Evolutionary conservation across 2,888 invertebrate species (phyloP).

Genomic region (Thecophora atra): DNA sequence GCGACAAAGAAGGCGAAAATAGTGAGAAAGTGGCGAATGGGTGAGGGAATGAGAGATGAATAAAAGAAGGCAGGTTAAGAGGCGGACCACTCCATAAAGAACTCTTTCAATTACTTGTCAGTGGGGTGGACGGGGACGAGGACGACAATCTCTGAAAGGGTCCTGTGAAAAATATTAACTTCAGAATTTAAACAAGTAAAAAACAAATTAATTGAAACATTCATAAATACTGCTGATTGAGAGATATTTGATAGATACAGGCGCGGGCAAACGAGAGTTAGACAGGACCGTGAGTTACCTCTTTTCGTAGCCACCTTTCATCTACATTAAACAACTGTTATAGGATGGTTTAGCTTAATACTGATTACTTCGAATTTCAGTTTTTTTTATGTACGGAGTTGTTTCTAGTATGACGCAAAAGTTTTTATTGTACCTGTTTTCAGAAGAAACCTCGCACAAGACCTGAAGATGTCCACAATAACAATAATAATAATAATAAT

Average conservation of each 20-base stretch:
- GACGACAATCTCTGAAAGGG: slow-evolving; percentile 11
- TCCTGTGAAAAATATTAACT: too few relatives aligned
- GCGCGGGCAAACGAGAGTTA: neutral
- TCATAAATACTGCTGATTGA: slow-evolving; percentile 32
- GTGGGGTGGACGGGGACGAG: neutral
- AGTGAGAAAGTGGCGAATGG: too few relatives aligned
- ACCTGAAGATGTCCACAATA: too few relatives aligned
- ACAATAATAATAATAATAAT: too few relatives aligned
- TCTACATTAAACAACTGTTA: slow-evolving; percentile 20
- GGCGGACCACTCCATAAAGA: slow-evolving; percentile 2
- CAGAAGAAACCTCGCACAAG: too few relatives aligned
- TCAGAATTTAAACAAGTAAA: slow-evolving; percentile 21
- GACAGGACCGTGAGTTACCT: neutral
- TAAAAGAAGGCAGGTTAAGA: neutral
- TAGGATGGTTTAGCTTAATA: too few relatives aligned
- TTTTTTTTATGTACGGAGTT: slow-evolving; percentile 31
- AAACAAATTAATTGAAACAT: slow-evolving; percentile 34
- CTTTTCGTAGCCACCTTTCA: slow-evolving; percentile 9
- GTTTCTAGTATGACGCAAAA: slow-evolving; percentile 4
- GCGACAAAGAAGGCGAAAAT: neutral
- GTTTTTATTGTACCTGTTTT: neutral
- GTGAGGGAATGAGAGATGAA: too few relatives aligned
- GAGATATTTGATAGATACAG: slow-evolving; percentile 7
- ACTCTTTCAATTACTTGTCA: slow-evolving; percentile 5
- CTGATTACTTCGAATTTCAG: too few relatives aligned